phyloP scores from a whole-genome alignment of 2,888 invertebrate genomes.

The Odontomyia ornata region DNA sequence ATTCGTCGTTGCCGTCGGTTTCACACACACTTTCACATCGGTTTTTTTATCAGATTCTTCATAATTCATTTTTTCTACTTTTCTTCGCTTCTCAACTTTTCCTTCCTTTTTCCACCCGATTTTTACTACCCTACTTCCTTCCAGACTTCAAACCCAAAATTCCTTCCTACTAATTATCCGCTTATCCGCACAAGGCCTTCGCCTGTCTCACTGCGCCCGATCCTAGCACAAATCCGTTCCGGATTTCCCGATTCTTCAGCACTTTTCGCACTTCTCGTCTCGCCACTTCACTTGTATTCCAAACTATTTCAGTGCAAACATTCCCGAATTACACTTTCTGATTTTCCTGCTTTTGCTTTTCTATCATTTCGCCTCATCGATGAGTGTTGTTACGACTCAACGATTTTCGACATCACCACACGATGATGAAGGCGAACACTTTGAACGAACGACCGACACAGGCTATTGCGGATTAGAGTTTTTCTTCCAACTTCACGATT shows the following conservation, averaged over 20 bases:
- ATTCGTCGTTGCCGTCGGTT: slow-evolving; percentile 49
- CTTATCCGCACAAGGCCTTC: neutral
- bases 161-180: neutral
- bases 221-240: slow-evolving; percentile 19
- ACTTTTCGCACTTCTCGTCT: slow-evolving; percentile 44
- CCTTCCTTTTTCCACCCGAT: slow-evolving; percentile 30
- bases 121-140: slow-evolving; percentile 4
- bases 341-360: slow-evolving; percentile 15
- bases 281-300: slow-evolving; percentile 41
- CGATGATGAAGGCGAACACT: slow-evolving; percentile 33
- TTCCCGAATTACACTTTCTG: slow-evolving; percentile 26
- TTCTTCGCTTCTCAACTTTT: slow-evolving; percentile 33
- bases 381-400: slow-evolving; percentile 29
- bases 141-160: neutral
- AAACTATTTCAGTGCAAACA: slow-evolving; percentile 41
- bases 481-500: slow-evolving; percentile 20
- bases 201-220: neutral
- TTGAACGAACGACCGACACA: slow-evolving; percentile 21
- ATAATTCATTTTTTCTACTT: slow-evolving; percentile 59
- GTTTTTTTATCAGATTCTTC: slow-evolving; percentile 59
- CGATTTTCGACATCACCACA: slow-evolving; percentile 39
- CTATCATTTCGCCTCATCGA: slow-evolving; percentile 28
- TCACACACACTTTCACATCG: slow-evolving; percentile 59
- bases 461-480: slow-evolving; percentile 23
- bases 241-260: slow-evolving; percentile 44